Conservation (phyloP, 2,888 invertebrate genomes). For the Salticus scenicus region DNA sequence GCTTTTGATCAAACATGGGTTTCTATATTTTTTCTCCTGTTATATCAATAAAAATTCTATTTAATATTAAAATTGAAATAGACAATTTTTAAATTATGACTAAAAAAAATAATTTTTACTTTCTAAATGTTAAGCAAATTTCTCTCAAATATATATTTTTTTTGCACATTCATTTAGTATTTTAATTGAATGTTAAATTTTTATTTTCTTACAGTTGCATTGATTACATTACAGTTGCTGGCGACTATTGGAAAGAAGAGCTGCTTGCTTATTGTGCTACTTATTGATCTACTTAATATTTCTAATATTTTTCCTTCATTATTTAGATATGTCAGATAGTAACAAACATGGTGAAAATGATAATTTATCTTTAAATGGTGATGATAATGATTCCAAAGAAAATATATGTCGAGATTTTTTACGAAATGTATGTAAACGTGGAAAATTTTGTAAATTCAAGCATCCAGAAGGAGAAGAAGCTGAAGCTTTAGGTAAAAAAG, state of each 20-base stretch:
- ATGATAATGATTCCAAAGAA: conserved; percentile 50
- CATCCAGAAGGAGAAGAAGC: conserved; percentile 77
- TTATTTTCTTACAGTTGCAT: conserved; percentile 43
- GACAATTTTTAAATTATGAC: no score
- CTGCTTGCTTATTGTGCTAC: conserved; percentile 32
- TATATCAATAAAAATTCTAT: no score
- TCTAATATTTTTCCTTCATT: background rate
- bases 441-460: conserved; percentile 79
- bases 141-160: no score
- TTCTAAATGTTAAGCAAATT: no score
- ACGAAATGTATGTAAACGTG: conserved; percentile 80
- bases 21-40: no score
- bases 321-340: conserved; percentile 40
- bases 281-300: conserved; percentile 6
- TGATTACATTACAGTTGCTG: conserved; percentile 34
- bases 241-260: conserved; percentile 7
- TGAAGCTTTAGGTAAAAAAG: conserved; percentile 74
- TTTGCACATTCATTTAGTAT: no score
- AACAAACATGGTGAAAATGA: conserved; percentile 33
- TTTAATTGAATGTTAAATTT: conserved; percentile 16
- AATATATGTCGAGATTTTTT: conserved; percentile 81
- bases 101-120: no score
- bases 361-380: conserved; percentile 46
- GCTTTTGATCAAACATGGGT: no score
- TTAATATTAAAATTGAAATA: no score